These are phyloP conservation scores for Portunus trituberculatus DNA, from an alignment of 1,140 invertebrate genomes.

Conservation along the genomic window DNA sequence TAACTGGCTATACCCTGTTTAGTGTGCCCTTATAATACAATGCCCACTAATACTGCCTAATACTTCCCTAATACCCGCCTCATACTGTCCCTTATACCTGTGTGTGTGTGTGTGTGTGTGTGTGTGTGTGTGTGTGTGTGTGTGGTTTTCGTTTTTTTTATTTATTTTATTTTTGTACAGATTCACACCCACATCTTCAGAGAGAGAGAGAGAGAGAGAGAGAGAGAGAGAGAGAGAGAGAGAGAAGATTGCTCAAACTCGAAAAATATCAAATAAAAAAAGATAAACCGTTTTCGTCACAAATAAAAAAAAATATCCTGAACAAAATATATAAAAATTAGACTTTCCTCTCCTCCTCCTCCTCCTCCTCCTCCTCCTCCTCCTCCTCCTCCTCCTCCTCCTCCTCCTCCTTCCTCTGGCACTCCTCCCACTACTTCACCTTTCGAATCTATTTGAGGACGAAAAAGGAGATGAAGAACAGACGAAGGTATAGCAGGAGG, in stretches of 20 bases:
- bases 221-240: too few relatives aligned
- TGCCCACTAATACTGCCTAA: too few relatives aligned
- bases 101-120: constrained; percentile 40
- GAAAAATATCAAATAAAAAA: background rate
- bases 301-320: background rate
- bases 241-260: background rate
- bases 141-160: background rate
- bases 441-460: background rate
- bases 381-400: constrained; percentile 8
- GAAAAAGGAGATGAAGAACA: background rate
- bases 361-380: constrained; percentile 16
- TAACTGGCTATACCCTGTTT: too few relatives aligned
- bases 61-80: too few relatives aligned
- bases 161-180: background rate
- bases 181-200: too few relatives aligned
- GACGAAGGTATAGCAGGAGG: background rate
- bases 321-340: background rate
- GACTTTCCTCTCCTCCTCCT: background rate
- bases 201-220: too few relatives aligned
- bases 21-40: too few relatives aligned
- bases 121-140: background rate
- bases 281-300: background rate
- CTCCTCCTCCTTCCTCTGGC: background rate
- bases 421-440: background rate
- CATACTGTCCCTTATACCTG: background rate